A percentile compares a stretch with the other conserved stretches of the same genome.
These are phyloP conservation scores for Dicaeum eximium DNA, from an alignment of 2,113 vertebrate species.

Conservation along the genomic window DNA sequence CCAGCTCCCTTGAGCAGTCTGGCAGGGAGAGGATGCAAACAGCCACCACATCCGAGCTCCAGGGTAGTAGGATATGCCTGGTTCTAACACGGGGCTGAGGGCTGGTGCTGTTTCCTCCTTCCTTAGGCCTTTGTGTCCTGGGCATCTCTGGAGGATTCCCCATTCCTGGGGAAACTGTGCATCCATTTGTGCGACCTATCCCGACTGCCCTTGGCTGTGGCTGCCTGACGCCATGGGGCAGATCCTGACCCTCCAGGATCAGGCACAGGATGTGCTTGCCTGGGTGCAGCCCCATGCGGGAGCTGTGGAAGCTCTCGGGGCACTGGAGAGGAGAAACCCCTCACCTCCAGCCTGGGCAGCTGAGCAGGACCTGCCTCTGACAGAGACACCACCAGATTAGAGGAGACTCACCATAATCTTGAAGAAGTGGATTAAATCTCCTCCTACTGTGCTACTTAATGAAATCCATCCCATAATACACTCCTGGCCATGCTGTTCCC, in stretches of 20 bases:
- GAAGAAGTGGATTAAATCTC: conserved; percentile 58
- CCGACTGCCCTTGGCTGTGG: not conserved
- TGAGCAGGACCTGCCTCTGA: not conserved
- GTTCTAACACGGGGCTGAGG: not conserved
- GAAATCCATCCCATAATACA: conserved; percentile 62
- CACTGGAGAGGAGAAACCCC: not conserved
- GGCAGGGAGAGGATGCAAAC: not conserved
- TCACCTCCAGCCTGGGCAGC: not conserved
- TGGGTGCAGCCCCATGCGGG: rapidly evolving
- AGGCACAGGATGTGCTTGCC: rapidly evolving
- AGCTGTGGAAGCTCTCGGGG: not conserved
- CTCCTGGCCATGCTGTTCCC: conserved; percentile 21
- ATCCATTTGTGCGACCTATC: not conserved
- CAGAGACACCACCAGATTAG: conserved; percentile 25
- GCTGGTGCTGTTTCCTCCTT: not conserved
- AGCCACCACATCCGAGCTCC: not conserved
- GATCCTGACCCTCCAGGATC: not conserved
- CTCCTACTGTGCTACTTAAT: conserved; percentile 56
- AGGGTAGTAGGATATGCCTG: not conserved
- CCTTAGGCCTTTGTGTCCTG: rapidly evolving
- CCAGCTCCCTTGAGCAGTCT: not conserved
- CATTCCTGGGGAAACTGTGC: not conserved
- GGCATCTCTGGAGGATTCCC: not conserved
- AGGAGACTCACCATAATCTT: conserved; percentile 60
- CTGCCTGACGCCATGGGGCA: not conserved